These are phyloP conservation scores for Halcyon malimbica DNA, from an alignment of 2,113 vertebrate species.

Conservation along the genomic window DNA sequence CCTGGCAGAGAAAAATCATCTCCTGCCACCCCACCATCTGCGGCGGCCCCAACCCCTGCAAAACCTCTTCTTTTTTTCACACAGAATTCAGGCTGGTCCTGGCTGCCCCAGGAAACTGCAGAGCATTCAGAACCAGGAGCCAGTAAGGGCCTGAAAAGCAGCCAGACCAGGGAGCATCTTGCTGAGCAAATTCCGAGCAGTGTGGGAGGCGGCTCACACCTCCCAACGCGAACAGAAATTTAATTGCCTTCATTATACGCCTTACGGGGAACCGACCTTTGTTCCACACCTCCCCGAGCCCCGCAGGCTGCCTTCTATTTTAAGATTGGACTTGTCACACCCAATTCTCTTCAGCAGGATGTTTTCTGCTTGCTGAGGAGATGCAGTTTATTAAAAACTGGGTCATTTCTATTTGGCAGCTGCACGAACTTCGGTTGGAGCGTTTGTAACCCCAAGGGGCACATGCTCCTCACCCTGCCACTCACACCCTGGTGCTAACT, in stretches of 20 bases:
- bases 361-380: conserved; percentile 17
- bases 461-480: neutral
- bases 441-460: neutral
- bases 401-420: conserved; percentile 38
- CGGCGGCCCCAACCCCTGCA: neutral
- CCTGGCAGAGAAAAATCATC: neutral
- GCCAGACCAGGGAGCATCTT: neutral
- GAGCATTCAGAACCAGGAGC: neutral
- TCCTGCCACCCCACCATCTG: neutral
- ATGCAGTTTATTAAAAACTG: conserved; percentile 35
- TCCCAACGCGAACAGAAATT: neutral
- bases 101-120: neutral
- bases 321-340: conserved; percentile 50
- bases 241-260: conserved; percentile 37
- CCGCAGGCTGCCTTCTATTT: conserved; percentile 60
- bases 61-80: neutral
- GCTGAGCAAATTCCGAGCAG: neutral
- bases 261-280: conserved; percentile 22
- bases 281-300: conserved; percentile 42
- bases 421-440: neutral
- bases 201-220: neutral
- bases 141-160: neutral
- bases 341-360: conserved; percentile 17
- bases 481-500: neutral
- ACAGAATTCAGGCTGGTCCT: neutral